A percentile compares a stretch with the other conserved stretches of the same genome.
Evolutionary conservation across 2,113 vertebrate genomes (phyloP).

Genomic region (Puma concolor): DNA sequence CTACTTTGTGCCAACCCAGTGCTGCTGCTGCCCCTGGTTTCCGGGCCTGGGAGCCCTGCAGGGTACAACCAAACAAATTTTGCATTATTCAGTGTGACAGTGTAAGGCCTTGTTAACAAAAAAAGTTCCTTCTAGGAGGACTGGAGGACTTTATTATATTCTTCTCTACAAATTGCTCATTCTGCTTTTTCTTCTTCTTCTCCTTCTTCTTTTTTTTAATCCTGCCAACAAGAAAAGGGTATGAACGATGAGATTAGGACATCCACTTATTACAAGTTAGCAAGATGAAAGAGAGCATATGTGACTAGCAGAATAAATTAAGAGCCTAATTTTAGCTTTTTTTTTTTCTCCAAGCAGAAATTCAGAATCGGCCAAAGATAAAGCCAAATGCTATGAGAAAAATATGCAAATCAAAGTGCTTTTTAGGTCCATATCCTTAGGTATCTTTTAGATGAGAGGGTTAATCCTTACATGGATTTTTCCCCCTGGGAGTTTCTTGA

Average conservation of each 20-base stretch:
- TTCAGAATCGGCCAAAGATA: not conserved
- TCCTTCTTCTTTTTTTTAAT: slow-evolving; percentile 47
- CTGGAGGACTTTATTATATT: slow-evolving; percentile 17
- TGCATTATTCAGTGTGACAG: slow-evolving; percentile 65
- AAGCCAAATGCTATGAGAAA: not conserved
- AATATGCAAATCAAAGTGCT: not conserved
- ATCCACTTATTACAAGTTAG: slow-evolving; percentile 60
- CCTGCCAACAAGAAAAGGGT: not conserved
- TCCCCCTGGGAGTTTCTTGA: not conserved
- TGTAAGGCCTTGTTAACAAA: slow-evolving; percentile 65
- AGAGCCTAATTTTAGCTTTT: slow-evolving; percentile 59
- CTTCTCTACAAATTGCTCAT: not conserved
- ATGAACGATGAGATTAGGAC: not conserved
- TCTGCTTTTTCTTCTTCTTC: not conserved
- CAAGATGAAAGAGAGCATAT: slow-evolving; percentile 66
- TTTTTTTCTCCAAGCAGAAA: not conserved
- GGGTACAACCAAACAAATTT: slow-evolving; percentile 76
- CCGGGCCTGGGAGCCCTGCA: slow-evolving; percentile 60
- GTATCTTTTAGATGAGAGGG: not conserved
- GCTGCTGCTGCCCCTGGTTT: slow-evolving; percentile 74
- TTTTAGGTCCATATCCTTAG: not conserved
- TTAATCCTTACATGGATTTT: not conserved
- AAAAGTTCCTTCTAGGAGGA: slow-evolving; percentile 27
- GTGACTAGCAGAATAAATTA: slow-evolving; percentile 71
- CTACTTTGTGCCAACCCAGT: slow-evolving; percentile 75